Evolutionary conservation across 2,113 vertebrate species (phyloP).

Genomic region (Sinocyclocheilus rhinocerous): DNA sequence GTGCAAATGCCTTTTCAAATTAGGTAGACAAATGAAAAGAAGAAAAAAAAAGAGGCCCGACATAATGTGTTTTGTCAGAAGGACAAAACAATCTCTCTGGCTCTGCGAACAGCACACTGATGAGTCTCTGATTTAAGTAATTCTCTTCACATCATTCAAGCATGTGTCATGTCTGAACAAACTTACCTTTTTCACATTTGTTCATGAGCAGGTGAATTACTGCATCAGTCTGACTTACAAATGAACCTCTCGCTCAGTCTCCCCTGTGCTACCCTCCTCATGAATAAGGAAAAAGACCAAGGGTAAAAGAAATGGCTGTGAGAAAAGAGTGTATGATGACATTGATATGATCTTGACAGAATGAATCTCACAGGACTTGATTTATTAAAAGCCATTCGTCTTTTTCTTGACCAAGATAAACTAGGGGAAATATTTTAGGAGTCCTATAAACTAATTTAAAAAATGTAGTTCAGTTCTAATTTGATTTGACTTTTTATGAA

Average conservation of each 20-base stretch:
- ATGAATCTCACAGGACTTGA: not conserved
- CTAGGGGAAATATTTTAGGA: not conserved
- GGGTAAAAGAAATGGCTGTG: not conserved
- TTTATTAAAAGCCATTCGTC: not conserved
- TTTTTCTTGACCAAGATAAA: not conserved
- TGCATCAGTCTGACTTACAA: not conserved
- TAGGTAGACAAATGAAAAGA: not conserved
- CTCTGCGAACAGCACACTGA: not conserved
- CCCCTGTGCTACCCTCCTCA: not conserved
- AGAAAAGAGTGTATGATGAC: not conserved
- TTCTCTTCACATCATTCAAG: not conserved
- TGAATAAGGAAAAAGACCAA: not conserved
- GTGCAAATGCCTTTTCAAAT: not conserved
- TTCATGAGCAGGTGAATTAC: slow-evolving; percentile 7
- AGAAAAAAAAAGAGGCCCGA: not conserved
- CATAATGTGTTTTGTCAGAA: not conserved
- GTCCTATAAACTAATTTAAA: not conserved
- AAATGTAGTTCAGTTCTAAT: not conserved
- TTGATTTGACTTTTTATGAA: not conserved
- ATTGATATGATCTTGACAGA: slow-evolving; percentile 5
- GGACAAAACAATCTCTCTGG: slow-evolving; percentile 1
- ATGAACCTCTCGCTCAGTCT: not conserved
- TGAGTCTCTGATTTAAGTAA: not conserved
- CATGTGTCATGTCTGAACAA: not conserved
- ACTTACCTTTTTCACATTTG: not conserved